Conservation (phyloP, 2,113 vertebrate species). For the Sphyrna mokarran region DNA sequence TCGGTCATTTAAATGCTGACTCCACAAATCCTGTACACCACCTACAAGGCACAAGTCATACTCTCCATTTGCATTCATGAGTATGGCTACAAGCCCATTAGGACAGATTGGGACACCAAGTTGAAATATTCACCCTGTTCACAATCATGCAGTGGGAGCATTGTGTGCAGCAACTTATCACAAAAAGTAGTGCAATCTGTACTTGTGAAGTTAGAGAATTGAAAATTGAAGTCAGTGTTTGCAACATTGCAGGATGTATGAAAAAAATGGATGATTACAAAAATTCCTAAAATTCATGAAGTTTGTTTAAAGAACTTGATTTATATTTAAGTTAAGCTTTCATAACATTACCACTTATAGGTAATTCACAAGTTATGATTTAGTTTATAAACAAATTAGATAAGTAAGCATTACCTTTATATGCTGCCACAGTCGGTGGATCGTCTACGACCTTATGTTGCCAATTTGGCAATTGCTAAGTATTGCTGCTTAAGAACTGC, state of each 20-base stretch:
- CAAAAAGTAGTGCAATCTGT: neutral
- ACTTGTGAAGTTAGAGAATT: neutral
- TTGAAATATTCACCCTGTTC: too few relatives aligned
- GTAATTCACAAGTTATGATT: neutral
- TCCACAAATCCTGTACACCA: too few relatives aligned
- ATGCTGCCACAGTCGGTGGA: neutral
- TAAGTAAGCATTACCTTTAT: neutral
- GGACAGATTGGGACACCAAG: too few relatives aligned
- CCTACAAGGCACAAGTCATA: too few relatives aligned
- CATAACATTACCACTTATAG: neutral
- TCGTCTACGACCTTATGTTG: neutral
- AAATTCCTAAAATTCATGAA: neutral
- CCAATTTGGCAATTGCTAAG: neutral
- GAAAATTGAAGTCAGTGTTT: too few relatives aligned
- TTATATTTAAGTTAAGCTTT: neutral
- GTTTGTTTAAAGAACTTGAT: neutral
- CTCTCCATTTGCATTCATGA: too few relatives aligned
- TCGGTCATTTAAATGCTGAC: too few relatives aligned
- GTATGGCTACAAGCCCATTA: too few relatives aligned
- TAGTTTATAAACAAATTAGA: neutral
- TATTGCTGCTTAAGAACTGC: neutral
- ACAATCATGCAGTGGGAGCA: too few relatives aligned
- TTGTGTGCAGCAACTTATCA: too few relatives aligned
- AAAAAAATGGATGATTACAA: neutral
- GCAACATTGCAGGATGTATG: neutral